Percentiles rank a stretch among this genome's conserved stretches.
These are phyloP conservation scores for Orycteropus afer DNA, from an alignment of 2,113 vertebrate species.

Conservation along the genomic window DNA sequence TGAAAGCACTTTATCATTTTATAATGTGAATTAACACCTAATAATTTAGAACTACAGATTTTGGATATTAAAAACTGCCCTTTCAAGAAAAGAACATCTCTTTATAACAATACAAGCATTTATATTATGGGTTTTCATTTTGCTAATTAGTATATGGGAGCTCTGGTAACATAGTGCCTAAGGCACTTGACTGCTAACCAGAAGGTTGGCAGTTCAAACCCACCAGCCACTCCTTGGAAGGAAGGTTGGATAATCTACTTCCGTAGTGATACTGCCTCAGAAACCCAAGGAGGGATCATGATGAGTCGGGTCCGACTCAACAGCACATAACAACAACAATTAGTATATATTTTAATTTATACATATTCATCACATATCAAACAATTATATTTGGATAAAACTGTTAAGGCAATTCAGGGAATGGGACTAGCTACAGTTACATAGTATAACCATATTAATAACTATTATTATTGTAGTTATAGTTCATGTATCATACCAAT, in stretches of 20 bases:
- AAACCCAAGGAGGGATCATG: too few species aligned
- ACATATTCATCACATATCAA: background rate
- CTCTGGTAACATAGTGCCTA: too few species aligned
- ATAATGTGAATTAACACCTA: background rate
- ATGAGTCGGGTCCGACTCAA: too few species aligned
- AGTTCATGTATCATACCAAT: background rate
- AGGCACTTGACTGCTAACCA: too few species aligned
- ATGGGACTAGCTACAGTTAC: background rate
- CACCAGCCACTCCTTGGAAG: too few species aligned
- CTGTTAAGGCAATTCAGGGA: background rate
- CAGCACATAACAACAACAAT: too few species aligned
- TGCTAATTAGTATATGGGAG: background rate
- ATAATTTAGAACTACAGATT: constrained; percentile 10
- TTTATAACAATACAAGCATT: background rate
- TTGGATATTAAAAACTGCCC: background rate
- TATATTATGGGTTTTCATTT: constrained; percentile 1
- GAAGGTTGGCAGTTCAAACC: too few species aligned
- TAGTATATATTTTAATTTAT: constrained; percentile 29
- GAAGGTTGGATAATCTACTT: too few species aligned
- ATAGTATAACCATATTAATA: background rate
- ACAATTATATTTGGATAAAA: constrained; percentile 19
- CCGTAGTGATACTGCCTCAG: too few species aligned
- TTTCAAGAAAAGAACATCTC: background rate
- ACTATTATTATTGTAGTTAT: background rate
- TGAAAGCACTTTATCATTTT: background rate